A percentile compares a stretch with the other conserved stretches of the same genome.
Evolutionary conservation across 1,140 invertebrate species (phyloP).

Genomic region (Leptestheria dahalacensis): DNA sequence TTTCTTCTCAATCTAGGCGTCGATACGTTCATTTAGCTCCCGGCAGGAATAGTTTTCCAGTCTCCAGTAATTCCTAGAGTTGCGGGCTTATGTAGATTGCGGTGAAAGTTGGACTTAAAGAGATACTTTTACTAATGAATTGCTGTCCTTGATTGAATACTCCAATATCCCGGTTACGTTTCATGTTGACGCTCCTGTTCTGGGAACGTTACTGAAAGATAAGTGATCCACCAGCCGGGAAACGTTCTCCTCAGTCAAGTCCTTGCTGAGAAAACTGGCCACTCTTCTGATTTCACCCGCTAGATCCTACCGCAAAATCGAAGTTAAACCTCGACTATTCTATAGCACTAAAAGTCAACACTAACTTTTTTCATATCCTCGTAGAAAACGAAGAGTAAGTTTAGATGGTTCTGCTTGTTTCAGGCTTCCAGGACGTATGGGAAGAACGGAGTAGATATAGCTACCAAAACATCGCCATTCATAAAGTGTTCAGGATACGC

Average conservation of each 20-base stretch:
- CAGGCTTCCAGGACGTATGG: slow-evolving; percentile 64
- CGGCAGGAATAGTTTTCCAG: slow-evolving; percentile 18
- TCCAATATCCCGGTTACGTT: slow-evolving; percentile 18
- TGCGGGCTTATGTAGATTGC: too few relatives aligned
- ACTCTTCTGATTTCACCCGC: slow-evolving; percentile 43
- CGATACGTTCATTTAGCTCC: slow-evolving; percentile 18
- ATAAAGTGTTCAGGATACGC: not conserved
- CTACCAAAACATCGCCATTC: not conserved
- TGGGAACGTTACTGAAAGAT: slow-evolving; percentile 42
- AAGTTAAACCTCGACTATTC: not conserved
- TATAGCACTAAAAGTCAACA: too few relatives aligned
- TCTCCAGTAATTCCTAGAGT: slow-evolving; percentile 15
- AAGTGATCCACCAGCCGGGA: slow-evolving; percentile 26
- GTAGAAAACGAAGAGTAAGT: slow-evolving; percentile 61
- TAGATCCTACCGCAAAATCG: slow-evolving; percentile 34
- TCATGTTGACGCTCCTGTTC: slow-evolving; percentile 55
- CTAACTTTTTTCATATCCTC: slow-evolving; percentile 53
- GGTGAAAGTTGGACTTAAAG: too few relatives aligned
- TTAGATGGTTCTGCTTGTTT: slow-evolving; percentile 41
- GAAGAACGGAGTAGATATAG: slow-evolving; percentile 44
- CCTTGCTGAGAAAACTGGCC: slow-evolving; percentile 53
- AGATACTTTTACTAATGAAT: slow-evolving; percentile 16
- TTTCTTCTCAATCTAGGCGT: slow-evolving; percentile 20
- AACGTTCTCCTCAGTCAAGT: slow-evolving; percentile 37
- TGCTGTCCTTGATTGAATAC: slow-evolving; percentile 1